These are phyloP conservation scores for Craniophora ligustri DNA, from an alignment of 2,888 invertebrate species.

Conservation along the genomic window DNA sequence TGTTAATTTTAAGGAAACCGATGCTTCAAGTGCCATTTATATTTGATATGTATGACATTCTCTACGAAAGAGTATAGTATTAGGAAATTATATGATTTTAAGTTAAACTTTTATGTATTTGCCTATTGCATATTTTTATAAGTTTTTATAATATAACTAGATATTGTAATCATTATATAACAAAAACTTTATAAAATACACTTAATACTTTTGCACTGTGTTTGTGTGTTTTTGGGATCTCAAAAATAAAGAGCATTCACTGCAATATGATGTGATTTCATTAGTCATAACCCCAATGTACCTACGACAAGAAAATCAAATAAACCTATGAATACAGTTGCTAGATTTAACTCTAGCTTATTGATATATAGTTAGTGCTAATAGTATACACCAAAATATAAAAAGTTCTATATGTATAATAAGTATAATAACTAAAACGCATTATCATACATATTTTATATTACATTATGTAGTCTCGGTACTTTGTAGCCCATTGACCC, in stretches of 20 bases:
- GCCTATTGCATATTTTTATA: conserved; percentile 55
- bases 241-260: conserved; percentile 86
- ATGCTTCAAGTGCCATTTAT: conserved; percentile 84
- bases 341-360: too few species aligned
- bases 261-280: conserved; percentile 61
- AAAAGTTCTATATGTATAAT: too few species aligned
- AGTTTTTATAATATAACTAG: conserved; percentile 52
- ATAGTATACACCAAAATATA: too few species aligned
- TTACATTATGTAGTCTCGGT: conserved; percentile 1
- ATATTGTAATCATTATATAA: conserved; percentile 57
- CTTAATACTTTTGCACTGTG: conserved; percentile 75
- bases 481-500: too few species aligned
- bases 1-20: conserved; percentile 71
- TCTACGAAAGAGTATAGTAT: conserved; percentile 55
- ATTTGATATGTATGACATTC: conserved; percentile 59
- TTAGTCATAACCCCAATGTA: conserved; percentile 2
- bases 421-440: background rate
- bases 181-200: conserved; percentile 50
- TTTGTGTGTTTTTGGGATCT: conserved; percentile 89
- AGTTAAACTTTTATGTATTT: conserved; percentile 54
- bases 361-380: too few species aligned
- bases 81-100: conserved; percentile 55
- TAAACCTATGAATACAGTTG: too few species aligned
- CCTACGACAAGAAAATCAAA: too few species aligned
- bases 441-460: background rate